phyloP scores from a whole-genome alignment of 2,113 vertebrate species.

The Equus quagga region DNA sequence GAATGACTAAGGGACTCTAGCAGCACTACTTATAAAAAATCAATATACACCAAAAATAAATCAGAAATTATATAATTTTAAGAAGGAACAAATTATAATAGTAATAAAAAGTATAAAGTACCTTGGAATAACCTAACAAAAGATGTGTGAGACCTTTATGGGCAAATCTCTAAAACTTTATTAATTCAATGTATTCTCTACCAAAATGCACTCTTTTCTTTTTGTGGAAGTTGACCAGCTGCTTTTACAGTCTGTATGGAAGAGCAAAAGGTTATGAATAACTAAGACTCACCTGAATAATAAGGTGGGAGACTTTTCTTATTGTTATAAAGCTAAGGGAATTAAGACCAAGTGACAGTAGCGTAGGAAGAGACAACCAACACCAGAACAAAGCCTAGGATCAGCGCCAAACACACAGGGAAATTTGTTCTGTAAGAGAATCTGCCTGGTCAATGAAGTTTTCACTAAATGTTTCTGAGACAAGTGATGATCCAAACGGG shows the following conservation, averaged over 20 bases:
- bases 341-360: background rate
- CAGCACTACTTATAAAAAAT: background rate
- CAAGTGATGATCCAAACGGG: background rate
- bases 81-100: background rate
- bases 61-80: background rate
- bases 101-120: background rate
- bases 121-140: background rate
- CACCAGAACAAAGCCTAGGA: background rate
- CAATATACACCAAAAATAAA: background rate
- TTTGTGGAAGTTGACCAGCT: background rate
- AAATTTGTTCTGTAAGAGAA: constrained; percentile 27
- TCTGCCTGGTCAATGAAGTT: background rate
- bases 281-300: background rate
- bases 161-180: constrained; percentile 7
- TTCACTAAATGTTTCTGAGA: background rate
- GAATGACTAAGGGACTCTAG: background rate
- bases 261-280: background rate
- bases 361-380: background rate
- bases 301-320: background rate
- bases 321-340: background rate
- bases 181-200: background rate
- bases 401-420: background rate
- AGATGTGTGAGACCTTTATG: background rate
- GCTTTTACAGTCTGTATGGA: background rate
- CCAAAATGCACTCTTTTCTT: constrained; percentile 9